Evolutionary conservation across 2,113 vertebrate genomes (phyloP), one percentile per base, ranked within the genome.

Genomic region (Tenebrosternarchus preto): DNA sequence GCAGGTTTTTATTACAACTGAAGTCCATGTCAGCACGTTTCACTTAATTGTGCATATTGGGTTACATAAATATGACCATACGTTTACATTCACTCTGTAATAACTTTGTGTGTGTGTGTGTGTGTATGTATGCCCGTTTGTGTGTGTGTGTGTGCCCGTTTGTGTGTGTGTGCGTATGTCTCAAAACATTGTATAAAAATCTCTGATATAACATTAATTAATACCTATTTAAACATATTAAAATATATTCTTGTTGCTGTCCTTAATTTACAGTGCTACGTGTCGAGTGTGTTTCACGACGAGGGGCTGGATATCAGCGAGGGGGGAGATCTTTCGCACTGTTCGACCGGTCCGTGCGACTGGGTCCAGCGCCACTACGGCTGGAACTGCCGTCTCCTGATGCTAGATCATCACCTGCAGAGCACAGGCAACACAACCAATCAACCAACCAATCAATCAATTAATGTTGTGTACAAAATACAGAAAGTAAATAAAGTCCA

Each of bases 341-440:
- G 9, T 50, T 12, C 43, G 94, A 88, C 20, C 31, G 94, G 74
- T 94, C 92, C 68, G 92, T 93, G 73, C 83, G 57, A 0, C 91
- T 87, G 39, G 94, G 94, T 63, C 93, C 92, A 87, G 88, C 92
- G 83, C 93, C 90, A 2, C 88, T 88, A 43, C 79, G 93, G 82
- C 93, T 90, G 5, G 87, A 88, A 46, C 69, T 61, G 75, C 89
- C 92, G 78, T 97, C 95, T 71, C 97, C 98, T 3, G 98, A 99
- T 29, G 95, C 95, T 85, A 92, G 83, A 9, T 97, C 96, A 2
- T 80, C 90, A 4, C 83, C 91, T 93, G 87, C 29, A 69, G 24
- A 82, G 83, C 80, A 1, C 87, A 25, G 53, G 9, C 5, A 36
- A 29, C 39, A 36, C 15, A 71, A 17, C 46, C 22, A 64, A 15